These are phyloP conservation scores for Synergus gifuensis DNA, from an alignment of 2,888 invertebrate genomes.

Conservation along the genomic window DNA sequence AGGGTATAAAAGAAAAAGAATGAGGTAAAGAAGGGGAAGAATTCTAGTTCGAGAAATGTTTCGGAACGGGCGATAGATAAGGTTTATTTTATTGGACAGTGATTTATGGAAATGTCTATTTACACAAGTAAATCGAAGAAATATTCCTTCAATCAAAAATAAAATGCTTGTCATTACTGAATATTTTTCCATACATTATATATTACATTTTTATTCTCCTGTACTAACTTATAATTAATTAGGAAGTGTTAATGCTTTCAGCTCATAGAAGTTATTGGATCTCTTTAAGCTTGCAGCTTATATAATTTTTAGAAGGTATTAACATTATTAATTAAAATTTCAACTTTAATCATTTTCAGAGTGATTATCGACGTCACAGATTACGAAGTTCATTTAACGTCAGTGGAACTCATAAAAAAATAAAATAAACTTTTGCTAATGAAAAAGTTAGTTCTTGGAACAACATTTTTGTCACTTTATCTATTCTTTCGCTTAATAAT, in stretches of 20 bases:
- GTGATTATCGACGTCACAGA: neutral
- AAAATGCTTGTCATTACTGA: neutral
- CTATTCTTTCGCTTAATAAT: slow-evolving; percentile 12
- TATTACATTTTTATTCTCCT: neutral
- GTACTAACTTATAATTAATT: neutral
- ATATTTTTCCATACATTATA: neutral
- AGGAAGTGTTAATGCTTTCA: neutral
- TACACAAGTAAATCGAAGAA: neutral
- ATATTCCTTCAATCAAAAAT: neutral
- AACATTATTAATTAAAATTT: neutral
- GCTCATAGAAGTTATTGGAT: neutral
- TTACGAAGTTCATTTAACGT: neutral
- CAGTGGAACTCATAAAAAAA: neutral
- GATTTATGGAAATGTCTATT: slow-evolving; percentile 24
- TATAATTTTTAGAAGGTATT: neutral
- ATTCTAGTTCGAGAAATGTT: slow-evolving; percentile 1
- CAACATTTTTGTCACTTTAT: neutral
- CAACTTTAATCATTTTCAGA: neutral
- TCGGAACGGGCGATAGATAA: slow-evolving; percentile 7
- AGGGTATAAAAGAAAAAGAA: neutral
- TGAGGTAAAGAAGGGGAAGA: neutral
- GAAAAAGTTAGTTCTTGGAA: neutral
- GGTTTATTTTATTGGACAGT: slow-evolving; percentile 23
- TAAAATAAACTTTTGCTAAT: neutral
- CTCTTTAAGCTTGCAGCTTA: slow-evolving; percentile 19